These are phyloP conservation scores for Lepilemur septentrionalis DNA, from an alignment of 2,797 vertebrate species.

Conservation along the genomic window DNA sequence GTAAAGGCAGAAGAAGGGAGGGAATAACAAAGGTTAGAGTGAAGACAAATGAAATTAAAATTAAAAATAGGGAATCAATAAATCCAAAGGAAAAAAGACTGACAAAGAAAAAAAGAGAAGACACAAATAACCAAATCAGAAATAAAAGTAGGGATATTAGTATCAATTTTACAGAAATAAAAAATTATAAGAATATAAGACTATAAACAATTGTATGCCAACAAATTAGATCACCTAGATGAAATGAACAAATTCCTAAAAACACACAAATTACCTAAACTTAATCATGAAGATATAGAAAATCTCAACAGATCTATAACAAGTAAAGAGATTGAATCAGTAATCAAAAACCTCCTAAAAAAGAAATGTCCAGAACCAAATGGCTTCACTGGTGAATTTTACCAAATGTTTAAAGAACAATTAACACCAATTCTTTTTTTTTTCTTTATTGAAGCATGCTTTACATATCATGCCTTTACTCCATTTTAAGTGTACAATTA, in stretches of 20 bases:
- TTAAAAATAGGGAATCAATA: neutral
- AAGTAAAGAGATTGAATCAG: neutral
- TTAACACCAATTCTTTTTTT: neutral
- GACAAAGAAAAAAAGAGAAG: neutral
- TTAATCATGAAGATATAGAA: neutral
- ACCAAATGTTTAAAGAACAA: neutral
- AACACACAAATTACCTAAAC: neutral
- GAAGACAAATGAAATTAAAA: neutral
- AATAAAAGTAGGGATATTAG: neutral
- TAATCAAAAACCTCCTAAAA: neutral
- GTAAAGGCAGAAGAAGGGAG: neutral
- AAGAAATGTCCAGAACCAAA: neutral
- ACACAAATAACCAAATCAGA: neutral
- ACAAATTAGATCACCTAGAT: neutral
- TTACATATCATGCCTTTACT: too few species aligned
- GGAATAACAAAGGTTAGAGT: neutral
- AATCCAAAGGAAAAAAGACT: neutral
- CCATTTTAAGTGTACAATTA: too few species aligned
- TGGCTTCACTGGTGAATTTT: neutral
- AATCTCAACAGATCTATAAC: neutral
- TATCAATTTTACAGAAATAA: constrained; percentile 5
- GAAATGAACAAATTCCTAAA: neutral
- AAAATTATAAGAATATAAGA: neutral
- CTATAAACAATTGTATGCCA: neutral
- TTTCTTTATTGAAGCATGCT: too few species aligned